Conservation (phyloP, 2,113 vertebrate genomes). For the Gasterosteus aculeatus region DNA sequence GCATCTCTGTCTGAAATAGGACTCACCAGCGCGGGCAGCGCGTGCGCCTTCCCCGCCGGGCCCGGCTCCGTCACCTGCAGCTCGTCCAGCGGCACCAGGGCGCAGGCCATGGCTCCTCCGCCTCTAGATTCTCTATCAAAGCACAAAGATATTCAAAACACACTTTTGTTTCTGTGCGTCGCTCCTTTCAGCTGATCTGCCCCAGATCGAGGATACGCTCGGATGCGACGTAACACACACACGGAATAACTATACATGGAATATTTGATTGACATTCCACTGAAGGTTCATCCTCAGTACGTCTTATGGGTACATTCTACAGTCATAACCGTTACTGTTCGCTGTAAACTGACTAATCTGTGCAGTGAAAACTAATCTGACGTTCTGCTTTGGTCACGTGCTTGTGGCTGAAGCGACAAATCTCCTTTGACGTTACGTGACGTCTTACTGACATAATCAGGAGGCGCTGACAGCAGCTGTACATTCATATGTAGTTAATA, state of each 20-base stretch:
- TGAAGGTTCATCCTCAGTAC: no score
- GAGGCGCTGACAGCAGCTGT: neutral
- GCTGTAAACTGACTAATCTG: neutral
- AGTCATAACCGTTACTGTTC: no score
- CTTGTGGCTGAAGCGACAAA: neutral
- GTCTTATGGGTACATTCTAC: no score
- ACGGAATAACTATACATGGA: no score
- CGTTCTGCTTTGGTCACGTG: no score
- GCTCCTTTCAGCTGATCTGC: neutral
- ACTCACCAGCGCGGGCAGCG: constrained; percentile 91
- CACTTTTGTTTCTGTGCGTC: neutral
- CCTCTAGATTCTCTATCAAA: neutral
- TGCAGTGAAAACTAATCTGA: no score
- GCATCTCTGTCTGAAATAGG: neutral
- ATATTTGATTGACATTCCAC: no score
- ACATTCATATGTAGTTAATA: no score
- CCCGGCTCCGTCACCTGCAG: constrained; percentile 86
- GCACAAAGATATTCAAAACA: neutral
- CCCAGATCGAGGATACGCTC: no score
- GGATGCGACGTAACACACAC: no score
- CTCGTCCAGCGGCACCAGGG: constrained; percentile 89
- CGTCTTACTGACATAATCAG: neutral
- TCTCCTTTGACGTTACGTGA: neutral
- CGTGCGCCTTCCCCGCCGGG: constrained; percentile 83
- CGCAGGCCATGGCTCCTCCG: constrained; percentile 73